Conservation (phyloP, 2,797 vertebrate genomes). For the Serranus cabrilla region DNA sequence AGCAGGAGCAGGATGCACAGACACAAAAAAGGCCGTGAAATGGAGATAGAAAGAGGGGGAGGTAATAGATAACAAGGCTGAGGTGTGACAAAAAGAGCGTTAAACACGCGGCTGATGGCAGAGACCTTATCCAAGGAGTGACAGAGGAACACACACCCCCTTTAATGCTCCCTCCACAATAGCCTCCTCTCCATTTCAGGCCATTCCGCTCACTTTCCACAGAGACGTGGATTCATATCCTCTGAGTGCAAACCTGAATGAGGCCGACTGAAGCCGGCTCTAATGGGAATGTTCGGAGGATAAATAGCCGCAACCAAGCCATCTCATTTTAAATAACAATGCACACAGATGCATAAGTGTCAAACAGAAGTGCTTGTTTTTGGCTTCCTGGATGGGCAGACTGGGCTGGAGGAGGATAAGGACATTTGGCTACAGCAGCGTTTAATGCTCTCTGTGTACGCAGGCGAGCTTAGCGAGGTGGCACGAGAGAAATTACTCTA, state of each 20-base stretch:
- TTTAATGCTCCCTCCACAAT: slow-evolving; percentile 48
- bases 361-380: slow-evolving; percentile 46
- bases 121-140: slow-evolving; percentile 56
- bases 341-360: slow-evolving; percentile 63
- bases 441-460: slow-evolving; percentile 46
- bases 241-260: slow-evolving; percentile 31
- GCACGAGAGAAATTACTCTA: slow-evolving; percentile 70
- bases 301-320: slow-evolving; percentile 56
- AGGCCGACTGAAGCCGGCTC: slow-evolving; percentile 34
- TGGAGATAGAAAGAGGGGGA: slow-evolving; percentile 20
- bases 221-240: slow-evolving; percentile 46
- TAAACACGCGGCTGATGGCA: slow-evolving; percentile 55
- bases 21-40: slow-evolving; percentile 48
- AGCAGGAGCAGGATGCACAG: slow-evolving; percentile 54
- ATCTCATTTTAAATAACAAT: slow-evolving; percentile 71
- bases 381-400: slow-evolving; percentile 47
- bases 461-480: slow-evolving; percentile 54
- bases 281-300: slow-evolving; percentile 54
- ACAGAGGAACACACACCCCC: slow-evolving; percentile 42
- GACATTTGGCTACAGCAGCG: slow-evolving; percentile 33
- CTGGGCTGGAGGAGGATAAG: slow-evolving; percentile 36
- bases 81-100: slow-evolving; percentile 62
- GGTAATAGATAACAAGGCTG: slow-evolving; percentile 57
- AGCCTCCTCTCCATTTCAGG: slow-evolving; percentile 50
- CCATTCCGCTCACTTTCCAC: slow-evolving; percentile 44